Conservation (phyloP, 2,888 invertebrate species). For the Heteromyza rotundicornis region DNA sequence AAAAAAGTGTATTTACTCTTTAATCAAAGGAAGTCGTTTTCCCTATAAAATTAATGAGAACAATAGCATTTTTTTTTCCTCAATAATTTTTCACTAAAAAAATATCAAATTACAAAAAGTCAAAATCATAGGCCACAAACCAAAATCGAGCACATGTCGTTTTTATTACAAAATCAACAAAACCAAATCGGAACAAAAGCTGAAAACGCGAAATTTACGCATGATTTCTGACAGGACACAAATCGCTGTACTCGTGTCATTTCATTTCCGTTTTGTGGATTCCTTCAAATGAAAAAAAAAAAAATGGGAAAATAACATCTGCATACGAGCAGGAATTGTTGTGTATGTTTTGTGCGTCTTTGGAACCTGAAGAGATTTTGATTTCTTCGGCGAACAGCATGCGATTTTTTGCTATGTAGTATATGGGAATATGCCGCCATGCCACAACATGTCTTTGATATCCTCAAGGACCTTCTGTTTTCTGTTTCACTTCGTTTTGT, state of each 20-base stretch:
- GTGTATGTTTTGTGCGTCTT: no score
- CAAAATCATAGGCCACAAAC: neutral
- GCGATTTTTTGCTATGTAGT: neutral
- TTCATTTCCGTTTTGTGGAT: conserved; percentile 48
- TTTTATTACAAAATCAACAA: conserved; percentile 30
- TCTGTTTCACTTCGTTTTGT: neutral
- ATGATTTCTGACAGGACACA: neutral
- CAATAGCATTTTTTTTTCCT: no score
- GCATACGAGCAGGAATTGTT: conserved; percentile 16
- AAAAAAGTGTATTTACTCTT: no score
- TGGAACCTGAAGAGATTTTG: no score
- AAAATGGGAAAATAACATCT: no score
- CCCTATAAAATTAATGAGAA: no score
- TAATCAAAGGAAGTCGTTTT: no score
- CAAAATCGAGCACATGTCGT: conserved; percentile 27
- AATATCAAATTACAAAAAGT: conserved; percentile 22
- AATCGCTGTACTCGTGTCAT: conserved; percentile 54
- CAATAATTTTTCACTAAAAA: neutral
- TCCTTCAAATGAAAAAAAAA: no score
- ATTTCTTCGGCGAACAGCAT: neutral
- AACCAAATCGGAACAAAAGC: conserved; percentile 17
- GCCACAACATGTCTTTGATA: neutral
- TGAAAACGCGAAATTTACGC: conserved; percentile 28
- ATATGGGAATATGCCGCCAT: neutral
- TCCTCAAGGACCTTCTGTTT: neutral